Evolutionary conservation across 2,888 invertebrate species (phyloP), one percentile per base, ranked within the genome.

Genomic region (Drosophila fungiperda): DNA sequence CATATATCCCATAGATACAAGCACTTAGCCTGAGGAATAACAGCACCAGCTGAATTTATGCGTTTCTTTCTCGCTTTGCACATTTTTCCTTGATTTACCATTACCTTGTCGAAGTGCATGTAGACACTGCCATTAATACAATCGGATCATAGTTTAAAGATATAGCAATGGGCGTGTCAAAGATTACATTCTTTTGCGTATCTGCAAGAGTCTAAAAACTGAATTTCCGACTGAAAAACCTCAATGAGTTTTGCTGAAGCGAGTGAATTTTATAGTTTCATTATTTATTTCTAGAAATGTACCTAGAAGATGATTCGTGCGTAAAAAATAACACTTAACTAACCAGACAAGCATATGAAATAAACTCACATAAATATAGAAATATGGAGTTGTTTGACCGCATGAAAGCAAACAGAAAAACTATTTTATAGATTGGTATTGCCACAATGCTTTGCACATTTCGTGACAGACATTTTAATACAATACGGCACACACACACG

Each of bases 81-180:
- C 49, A 15, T 49, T 49, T 23, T 12, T 12, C 59, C 7, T 69
- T 63, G 76, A 62, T 80, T 57, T 48, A 55, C 32, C 59, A 23
- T n/a, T n/a, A n/a, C n/a, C 20, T 15, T 45, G 20, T 15, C 45
- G 3, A 45, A 15, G 7, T 15, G 7, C 15, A 23, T 45, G 7
- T 45, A 3, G 20, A 45, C 15, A 23, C 45, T 15, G 3, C 7
- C 20, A 45, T 45, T 45, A 45, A 15, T 23, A 15, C 8, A 45
- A 45, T 2, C 45, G 20, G 15, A 23, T 7, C 4, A 45, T 8
- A 8, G 23, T 3, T 15, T 45, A 15, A 23, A 23, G 45, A 23
- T 45, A 12, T 8, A 23, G 20, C 45, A 15, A 12, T 20, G 12
- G 12, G 20, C 0, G 12, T 20, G 20, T 5, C 42, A 11, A 20